Evolutionary conservation across 2,888 invertebrate genomes (phyloP).

Genomic region (Chalcosyrphus nemorum): DNA sequence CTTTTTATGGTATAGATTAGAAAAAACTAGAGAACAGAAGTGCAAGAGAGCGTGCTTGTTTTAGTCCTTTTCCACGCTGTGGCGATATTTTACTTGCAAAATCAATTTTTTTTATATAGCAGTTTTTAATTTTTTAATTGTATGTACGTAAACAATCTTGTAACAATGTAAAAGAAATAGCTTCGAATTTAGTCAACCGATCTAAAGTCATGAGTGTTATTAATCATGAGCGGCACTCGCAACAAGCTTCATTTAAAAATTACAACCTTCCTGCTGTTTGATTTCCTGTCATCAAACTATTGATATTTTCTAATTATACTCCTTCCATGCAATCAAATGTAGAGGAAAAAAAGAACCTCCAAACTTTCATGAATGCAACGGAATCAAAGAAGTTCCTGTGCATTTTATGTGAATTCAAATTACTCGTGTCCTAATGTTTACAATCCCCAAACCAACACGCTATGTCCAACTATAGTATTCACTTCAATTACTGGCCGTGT

Average conservation of each 20-base stretch:
- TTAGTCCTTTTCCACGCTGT: too few relatives aligned
- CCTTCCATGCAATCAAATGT: background rate
- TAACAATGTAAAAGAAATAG: too few relatives aligned
- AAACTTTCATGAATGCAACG: constrained; percentile 19
- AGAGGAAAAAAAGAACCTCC: background rate
- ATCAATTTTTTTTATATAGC: too few relatives aligned
- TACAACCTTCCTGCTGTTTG: background rate
- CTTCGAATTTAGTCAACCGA: background rate
- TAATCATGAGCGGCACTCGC: background rate
- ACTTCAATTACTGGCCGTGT: constrained; percentile 36
- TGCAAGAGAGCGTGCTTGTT: too few relatives aligned
- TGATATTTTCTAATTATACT: constrained; percentile 13
- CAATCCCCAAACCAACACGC: constrained; percentile 40
- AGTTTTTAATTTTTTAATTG: too few relatives aligned
- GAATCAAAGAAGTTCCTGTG: constrained; percentile 9
- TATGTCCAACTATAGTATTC: constrained; percentile 18
- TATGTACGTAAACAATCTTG: too few relatives aligned
- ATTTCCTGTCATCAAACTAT: constrained; percentile 22
- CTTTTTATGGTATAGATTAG: too few relatives aligned
- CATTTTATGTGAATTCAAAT: constrained; percentile 4
- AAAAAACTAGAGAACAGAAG: too few relatives aligned
- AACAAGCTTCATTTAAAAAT: too few relatives aligned
- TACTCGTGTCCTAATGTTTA: constrained; percentile 56
- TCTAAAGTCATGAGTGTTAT: background rate
- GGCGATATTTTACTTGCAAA: too few relatives aligned